A percentile compares a stretch with the other conserved stretches of the same genome.
Conservation (phyloP, 2,797 vertebrate genomes). For the Morelia viridis region DNA sequence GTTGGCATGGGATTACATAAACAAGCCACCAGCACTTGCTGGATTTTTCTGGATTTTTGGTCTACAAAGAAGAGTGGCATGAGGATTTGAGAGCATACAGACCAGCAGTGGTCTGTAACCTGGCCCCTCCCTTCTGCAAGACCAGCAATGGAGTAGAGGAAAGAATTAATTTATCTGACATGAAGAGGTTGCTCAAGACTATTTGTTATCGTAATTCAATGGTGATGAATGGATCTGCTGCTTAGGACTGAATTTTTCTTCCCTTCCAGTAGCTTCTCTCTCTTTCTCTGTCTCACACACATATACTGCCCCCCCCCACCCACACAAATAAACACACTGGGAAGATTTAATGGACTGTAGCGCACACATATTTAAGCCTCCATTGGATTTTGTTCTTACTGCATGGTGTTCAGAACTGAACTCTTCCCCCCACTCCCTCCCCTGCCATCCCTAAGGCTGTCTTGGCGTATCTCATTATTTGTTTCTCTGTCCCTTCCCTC, state of each 20-base stretch:
- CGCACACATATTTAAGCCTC: neutral
- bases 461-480: neutral
- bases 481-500: neutral
- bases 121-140: neutral
- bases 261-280: neutral
- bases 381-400: slow-evolving; percentile 34
- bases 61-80: neutral
- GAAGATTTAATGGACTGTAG: slow-evolving; percentile 17
- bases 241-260: neutral
- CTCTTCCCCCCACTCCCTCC: neutral
- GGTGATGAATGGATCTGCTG: neutral
- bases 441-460: neutral
- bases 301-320: neutral
- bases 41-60: neutral
- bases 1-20: neutral
- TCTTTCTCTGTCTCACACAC: neutral
- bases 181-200: neutral
- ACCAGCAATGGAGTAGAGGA: neutral
- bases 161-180: neutral
- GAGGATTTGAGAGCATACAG: neutral
- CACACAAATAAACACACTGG: neutral
- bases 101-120: neutral
- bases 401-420: slow-evolving; percentile 14
- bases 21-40: neutral
- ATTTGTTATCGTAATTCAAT: neutral